Percentiles rank a stretch among this genome's conserved stretches.
phyloP scores from a whole-genome alignment of 2,797 vertebrate genomes.

The Cercopithecus diana region DNA sequence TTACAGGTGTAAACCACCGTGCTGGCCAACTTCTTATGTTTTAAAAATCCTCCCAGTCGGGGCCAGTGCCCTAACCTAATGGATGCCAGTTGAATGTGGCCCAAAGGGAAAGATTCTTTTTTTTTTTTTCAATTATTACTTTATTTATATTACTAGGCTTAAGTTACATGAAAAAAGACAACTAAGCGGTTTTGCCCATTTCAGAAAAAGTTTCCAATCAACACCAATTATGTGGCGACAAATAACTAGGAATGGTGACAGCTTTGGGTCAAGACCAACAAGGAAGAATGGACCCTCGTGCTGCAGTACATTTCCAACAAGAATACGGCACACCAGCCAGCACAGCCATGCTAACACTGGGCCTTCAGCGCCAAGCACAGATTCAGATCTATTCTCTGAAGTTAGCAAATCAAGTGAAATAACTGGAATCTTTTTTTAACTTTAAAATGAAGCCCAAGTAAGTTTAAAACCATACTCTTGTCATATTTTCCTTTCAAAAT shows the following conservation, averaged over 20 bases:
- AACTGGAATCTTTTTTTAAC: slow-evolving; percentile 50
- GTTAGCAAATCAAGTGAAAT: slow-evolving; percentile 75
- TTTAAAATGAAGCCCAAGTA: slow-evolving; percentile 70
- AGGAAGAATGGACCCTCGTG: slow-evolving; percentile 73
- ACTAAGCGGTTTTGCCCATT: neutral
- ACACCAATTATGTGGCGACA: too few relatives aligned
- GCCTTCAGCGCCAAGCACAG: slow-evolving; percentile 76
- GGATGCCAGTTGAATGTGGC: neutral
- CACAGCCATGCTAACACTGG: slow-evolving; percentile 80
- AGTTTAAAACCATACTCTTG: slow-evolving; percentile 53
- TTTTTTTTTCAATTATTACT: neutral
- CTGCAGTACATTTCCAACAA: slow-evolving; percentile 74
- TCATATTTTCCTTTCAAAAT: slow-evolving; percentile 68
- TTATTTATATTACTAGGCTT: neutral
- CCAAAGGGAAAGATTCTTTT: neutral
- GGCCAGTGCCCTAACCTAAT: neutral
- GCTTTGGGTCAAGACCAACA: slow-evolving; percentile 52
- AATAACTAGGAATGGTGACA: neutral
- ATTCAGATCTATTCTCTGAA: slow-evolving; percentile 73
- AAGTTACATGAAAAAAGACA: neutral
- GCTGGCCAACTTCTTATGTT: neutral
- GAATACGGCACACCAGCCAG: slow-evolving; percentile 66
- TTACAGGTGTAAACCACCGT: neutral
- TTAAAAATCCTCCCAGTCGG: neutral
- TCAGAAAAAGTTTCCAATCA: neutral